Percentiles rank a stretch among this genome's conserved stretches.
Evolutionary conservation across 2,888 invertebrate species (phyloP).

Genomic region (Molorchus minor): DNA sequence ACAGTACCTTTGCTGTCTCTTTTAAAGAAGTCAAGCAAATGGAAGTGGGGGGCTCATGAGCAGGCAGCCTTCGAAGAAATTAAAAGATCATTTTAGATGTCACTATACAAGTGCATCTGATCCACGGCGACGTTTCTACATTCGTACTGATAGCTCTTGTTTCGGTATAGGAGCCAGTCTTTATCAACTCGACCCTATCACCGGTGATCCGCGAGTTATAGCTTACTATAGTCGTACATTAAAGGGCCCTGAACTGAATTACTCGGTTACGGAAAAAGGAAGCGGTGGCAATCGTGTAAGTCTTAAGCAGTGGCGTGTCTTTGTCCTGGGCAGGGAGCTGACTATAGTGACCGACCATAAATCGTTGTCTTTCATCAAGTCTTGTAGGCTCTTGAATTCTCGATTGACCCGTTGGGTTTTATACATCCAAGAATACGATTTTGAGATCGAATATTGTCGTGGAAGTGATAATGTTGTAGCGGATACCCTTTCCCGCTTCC

Average conservation of each 20-base stretch:
- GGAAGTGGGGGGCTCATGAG: neutral
- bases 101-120: neutral
- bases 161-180: neutral
- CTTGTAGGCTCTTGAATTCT: slow-evolving; percentile 11
- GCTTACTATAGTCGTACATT: neutral
- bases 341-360: slow-evolving; percentile 7
- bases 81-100: neutral
- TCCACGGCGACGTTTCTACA: neutral
- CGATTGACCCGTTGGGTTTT: slow-evolving; percentile 10
- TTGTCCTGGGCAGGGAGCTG: no score
- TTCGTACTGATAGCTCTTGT: neutral
- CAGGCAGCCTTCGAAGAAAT: neutral
- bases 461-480: slow-evolving; percentile 2
- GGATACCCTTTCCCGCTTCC: neutral
- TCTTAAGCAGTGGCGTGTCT: no score
- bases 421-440: slow-evolving; percentile 15
- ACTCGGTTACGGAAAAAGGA: neutral
- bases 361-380: slow-evolving; percentile 12
- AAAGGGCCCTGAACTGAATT: neutral
- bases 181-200: neutral
- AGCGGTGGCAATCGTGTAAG: neutral
- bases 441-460: slow-evolving; percentile 18
- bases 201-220: neutral
- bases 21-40: neutral
- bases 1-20: neutral